phyloP scores from a whole-genome alignment of 2,113 vertebrate species.

The Chauna torquata region DNA sequence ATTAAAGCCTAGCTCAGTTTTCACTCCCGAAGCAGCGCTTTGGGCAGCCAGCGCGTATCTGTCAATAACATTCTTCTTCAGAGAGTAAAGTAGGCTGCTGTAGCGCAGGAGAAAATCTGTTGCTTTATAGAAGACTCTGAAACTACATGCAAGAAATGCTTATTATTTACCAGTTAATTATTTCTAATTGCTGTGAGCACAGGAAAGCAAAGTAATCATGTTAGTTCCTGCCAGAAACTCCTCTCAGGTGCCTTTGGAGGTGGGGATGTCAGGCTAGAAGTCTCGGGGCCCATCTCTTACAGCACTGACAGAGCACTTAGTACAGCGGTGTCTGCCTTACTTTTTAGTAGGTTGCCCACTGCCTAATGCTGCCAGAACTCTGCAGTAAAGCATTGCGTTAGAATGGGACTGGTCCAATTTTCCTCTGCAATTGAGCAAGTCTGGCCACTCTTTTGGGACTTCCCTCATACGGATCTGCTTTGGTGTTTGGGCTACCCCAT shows the following conservation, averaged over 20 bases:
- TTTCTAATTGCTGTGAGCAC: background rate
- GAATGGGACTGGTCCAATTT: background rate
- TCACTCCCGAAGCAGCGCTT: background rate
- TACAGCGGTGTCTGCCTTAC: background rate
- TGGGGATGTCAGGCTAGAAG: background rate
- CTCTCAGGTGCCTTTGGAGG: background rate
- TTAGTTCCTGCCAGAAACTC: background rate
- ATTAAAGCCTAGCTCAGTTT: slow-evolving; percentile 49
- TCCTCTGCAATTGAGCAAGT: background rate
- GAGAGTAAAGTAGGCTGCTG: background rate
- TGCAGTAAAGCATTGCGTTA: background rate
- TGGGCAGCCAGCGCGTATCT: background rate
- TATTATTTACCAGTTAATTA: background rate
- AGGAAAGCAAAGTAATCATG: background rate
- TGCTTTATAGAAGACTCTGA: background rate
- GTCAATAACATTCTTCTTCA: background rate
- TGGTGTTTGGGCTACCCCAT: background rate
- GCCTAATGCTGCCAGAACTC: background rate
- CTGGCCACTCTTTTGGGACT: background rate
- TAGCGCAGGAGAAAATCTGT: background rate
- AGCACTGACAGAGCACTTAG: background rate
- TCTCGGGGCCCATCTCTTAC: background rate
- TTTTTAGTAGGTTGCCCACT: background rate
- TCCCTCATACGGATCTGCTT: background rate
- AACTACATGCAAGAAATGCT: background rate